Conservation (phyloP, 2,113 vertebrate species). For the Tachuris rubrigastra region DNA sequence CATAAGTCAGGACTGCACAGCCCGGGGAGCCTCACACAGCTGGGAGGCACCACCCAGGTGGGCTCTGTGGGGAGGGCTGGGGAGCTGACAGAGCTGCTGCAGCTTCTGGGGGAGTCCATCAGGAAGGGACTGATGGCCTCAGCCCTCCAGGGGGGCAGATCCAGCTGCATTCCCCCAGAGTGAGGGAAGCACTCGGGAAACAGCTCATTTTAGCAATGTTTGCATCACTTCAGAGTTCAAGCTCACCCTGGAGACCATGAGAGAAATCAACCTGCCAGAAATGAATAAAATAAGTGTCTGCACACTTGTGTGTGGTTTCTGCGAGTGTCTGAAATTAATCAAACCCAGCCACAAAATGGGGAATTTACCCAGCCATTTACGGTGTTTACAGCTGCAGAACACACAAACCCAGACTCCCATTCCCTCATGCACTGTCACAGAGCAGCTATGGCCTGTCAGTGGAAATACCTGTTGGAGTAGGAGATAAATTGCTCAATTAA, state of each 20-base stretch:
- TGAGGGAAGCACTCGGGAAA: accelerated
- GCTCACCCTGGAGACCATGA: background rate
- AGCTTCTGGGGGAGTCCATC: background rate
- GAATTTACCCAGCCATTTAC: no score
- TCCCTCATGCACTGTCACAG: background rate
- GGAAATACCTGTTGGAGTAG: background rate
- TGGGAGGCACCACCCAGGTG: accelerated
- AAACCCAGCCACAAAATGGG: background rate
- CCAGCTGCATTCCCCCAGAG: accelerated
- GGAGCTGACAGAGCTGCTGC: background rate
- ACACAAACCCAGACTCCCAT: background rate
- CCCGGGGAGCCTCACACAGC: background rate
- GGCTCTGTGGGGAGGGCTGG: background rate
- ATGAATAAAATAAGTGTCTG: accelerated
- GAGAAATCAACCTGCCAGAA: background rate
- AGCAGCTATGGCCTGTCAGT: background rate
- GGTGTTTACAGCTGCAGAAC: accelerated
- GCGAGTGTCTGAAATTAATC: background rate
- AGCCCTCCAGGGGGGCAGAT: accelerated
- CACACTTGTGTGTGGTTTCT: background rate
- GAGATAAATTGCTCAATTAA: background rate
- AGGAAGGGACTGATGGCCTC: background rate
- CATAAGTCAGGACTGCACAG: background rate
- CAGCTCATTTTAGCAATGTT: accelerated
- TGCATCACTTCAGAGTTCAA: background rate